phyloP scores from a whole-genome alignment of 2,888 invertebrate genomes.

The Cryptus viduatorius region DNA sequence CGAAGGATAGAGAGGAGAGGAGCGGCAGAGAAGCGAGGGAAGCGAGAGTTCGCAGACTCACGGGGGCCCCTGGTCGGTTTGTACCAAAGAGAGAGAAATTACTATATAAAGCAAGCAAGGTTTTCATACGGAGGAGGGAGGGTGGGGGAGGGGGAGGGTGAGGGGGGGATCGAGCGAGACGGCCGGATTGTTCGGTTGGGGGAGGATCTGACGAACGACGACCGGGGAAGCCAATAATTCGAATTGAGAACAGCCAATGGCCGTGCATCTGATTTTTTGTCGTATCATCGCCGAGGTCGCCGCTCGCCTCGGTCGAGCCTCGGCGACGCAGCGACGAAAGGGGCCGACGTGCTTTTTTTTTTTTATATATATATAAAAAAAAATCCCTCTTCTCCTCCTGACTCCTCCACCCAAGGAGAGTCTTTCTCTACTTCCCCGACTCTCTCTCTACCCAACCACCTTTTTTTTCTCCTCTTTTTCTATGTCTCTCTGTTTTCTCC shows the following conservation, averaged over 20 bases:
- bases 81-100: slow-evolving; percentile 70
- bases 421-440: slow-evolving; percentile 14
- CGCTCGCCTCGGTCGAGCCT: slow-evolving; percentile 56
- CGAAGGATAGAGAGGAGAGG: slow-evolving; percentile 38
- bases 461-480: slow-evolving; percentile 17
- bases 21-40: slow-evolving; percentile 59
- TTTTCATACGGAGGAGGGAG: neutral
- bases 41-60: slow-evolving; percentile 57
- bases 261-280: slow-evolving; percentile 85
- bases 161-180: slow-evolving; percentile 60
- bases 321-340: slow-evolving; percentile 63
- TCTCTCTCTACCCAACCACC: slow-evolving; percentile 18
- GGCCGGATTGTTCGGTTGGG: slow-evolving; percentile 61
- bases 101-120: slow-evolving; percentile 69
- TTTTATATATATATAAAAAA: neutral
- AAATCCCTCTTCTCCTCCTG: slow-evolving; percentile 44
- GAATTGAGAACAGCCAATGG: slow-evolving; percentile 85
- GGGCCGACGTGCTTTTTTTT: slow-evolving; percentile 56
- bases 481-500: slow-evolving; percentile 51
- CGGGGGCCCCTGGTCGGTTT: slow-evolving; percentile 24
- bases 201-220: slow-evolving; percentile 75
- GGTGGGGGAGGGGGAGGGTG: slow-evolving; percentile 6
- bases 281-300: slow-evolving; percentile 77
- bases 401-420: slow-evolving; percentile 22
- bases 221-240: slow-evolving; percentile 77